Base-by-base conservation (phyloP, 2,113 vertebrate species). In the Tetraodon nigroviridis region DNA sequence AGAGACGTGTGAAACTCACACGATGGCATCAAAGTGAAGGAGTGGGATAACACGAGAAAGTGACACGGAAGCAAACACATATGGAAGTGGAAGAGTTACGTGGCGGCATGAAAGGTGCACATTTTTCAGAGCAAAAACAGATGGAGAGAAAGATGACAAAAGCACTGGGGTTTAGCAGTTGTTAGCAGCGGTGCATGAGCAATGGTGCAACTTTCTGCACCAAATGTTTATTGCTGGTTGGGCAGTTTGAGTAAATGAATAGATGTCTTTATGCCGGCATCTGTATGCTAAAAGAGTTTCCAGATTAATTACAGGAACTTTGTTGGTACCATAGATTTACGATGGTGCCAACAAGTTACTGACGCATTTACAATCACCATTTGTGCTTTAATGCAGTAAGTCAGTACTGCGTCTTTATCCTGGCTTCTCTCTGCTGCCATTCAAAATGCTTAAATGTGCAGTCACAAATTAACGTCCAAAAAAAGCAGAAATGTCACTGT, bases 111-210 rank as follows among this genome's bases (percentile, higher is more conserved):
- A 63, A 57, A 73, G 22, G 41, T 27, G 61, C 12, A 45, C 82
- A 70, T 78, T 80, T 84, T 55, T 83, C 64, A 67, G 69, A 69
- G 71, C 15, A 51, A 51, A 64, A 81, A 61, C 81, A 82, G 87
- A 87, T 85, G 79, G 80, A 52, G 24, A 55, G 69, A 84, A 74
- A 87, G 79, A 80, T 72, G 75, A 73, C 54, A 47, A 64, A 72
- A 80, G 64, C 75, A 59, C 64, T 54, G 48, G 61, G 75, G 75
- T 37, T 37, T 11, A 37, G 32, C 32, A 12, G 32, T 37, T 64
- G 67, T 79, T 83, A 84, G 85, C 75, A 49, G 61, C 52, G 61
- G 61, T 70, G 55, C n/a, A 49, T 14, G 56, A 37, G 52, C 49
- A 76, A 51, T 67, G 47, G 72, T 67, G 51, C 60, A 64, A 55